Conservation (phyloP, 2,113 vertebrate genomes). For the Hippopotamus amphibius region DNA sequence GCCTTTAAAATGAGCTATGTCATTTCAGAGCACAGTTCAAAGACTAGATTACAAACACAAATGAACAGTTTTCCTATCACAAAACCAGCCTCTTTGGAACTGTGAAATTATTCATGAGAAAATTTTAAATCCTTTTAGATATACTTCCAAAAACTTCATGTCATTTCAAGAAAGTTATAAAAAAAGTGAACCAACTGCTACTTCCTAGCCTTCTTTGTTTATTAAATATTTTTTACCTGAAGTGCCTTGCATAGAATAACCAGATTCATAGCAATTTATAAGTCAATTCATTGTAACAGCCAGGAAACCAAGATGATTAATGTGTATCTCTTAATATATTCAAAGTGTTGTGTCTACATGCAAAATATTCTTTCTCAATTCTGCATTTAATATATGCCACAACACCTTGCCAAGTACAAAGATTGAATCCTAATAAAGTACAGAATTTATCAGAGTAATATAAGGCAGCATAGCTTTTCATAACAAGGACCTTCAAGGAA, state of each 20-base stretch:
- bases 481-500: constrained; percentile 68
- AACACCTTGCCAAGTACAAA: constrained; percentile 68
- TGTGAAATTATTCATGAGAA: constrained; percentile 64
- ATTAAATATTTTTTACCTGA: constrained; percentile 66
- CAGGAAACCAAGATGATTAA: constrained; percentile 75
- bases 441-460: constrained; percentile 71
- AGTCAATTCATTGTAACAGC: constrained; percentile 74
- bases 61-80: constrained; percentile 26
- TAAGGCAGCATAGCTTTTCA: constrained; percentile 60
- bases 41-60: constrained; percentile 68
- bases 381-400: constrained; percentile 68
- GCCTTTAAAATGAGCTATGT: constrained; percentile 35
- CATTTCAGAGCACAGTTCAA: constrained; percentile 65
- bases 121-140: constrained; percentile 65
- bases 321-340: constrained; percentile 75
- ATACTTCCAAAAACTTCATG: constrained; percentile 59
- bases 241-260: constrained; percentile 35
- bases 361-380: constrained; percentile 69
- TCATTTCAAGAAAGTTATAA: constrained; percentile 55
- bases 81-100: constrained; percentile 51
- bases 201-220: constrained; percentile 64
- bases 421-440: constrained; percentile 74
- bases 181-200: background rate
- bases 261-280: constrained; percentile 69
- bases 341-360: constrained; percentile 68